These are phyloP conservation scores for Dallia pectoralis DNA, from an alignment of 2,797 vertebrate genomes.

Conservation along the genomic window DNA sequence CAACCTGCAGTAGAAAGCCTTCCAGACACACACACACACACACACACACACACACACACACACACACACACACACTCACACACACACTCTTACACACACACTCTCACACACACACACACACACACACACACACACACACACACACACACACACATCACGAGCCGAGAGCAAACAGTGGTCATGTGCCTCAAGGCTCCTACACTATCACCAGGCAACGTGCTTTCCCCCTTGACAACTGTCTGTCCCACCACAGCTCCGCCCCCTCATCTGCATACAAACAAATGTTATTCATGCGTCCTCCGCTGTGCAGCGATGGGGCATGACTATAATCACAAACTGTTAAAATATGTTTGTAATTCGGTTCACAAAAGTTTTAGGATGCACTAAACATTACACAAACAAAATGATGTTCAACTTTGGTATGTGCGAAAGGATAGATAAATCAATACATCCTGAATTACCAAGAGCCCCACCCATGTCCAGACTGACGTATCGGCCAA, in stretches of 20 bases:
- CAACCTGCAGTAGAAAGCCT: conserved; percentile 33
- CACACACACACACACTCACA: background rate
- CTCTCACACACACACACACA: background rate
- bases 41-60: conserved; percentile 9
- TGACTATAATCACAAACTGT: too few species aligned
- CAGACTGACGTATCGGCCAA: background rate
- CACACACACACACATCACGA: conserved; percentile 47
- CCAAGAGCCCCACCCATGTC: background rate
- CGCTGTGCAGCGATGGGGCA: too few species aligned
- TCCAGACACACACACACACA: conserved; percentile 20
- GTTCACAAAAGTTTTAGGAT: too few species aligned
- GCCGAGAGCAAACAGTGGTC: conserved; percentile 58
- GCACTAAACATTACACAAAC: background rate
- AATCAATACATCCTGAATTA: background rate
- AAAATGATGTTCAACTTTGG: background rate
- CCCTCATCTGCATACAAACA: background rate
- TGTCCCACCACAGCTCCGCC: background rate
- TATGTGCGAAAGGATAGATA: background rate
- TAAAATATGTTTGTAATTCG: too few species aligned
- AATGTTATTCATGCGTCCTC: too few species aligned
- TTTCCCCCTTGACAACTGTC: background rate
- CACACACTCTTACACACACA: background rate
- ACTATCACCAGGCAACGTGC: conserved; percentile 9
- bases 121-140: background rate
- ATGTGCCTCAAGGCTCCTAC: conserved; percentile 46